Conservation (phyloP, 2,888 invertebrate genomes). For the Papilio elwesi region DNA sequence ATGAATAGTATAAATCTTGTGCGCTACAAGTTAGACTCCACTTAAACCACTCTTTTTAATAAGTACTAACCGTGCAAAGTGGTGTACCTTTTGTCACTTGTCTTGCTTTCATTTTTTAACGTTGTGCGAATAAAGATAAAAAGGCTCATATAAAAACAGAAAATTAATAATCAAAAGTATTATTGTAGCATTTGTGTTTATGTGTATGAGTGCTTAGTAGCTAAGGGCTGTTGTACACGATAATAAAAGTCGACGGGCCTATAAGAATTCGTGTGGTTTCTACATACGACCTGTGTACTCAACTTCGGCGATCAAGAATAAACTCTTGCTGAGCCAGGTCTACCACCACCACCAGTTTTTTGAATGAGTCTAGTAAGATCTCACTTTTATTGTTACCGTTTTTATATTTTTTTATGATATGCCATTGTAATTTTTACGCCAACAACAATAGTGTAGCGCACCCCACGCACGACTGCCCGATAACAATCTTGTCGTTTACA, state of each 20-base stretch:
- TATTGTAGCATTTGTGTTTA: background rate
- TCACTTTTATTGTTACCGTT: too few species aligned
- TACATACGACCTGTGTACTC: too few species aligned
- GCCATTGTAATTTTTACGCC: too few species aligned
- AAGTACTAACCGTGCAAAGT: slow-evolving; percentile 2
- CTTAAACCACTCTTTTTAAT: slow-evolving; percentile 7
- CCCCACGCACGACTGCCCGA: too few species aligned
- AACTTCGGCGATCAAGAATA: too few species aligned
- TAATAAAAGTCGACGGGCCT: background rate
- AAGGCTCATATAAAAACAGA: background rate
- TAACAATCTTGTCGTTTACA: too few species aligned
- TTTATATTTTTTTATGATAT: too few species aligned
- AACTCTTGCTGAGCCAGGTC: too few species aligned
- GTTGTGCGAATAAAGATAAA: background rate
- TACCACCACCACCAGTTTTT: too few species aligned
- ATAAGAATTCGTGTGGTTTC: background rate
- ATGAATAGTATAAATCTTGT: slow-evolving; percentile 17
- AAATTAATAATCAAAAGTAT: background rate
- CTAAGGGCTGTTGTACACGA: background rate
- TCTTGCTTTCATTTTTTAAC: slow-evolving; percentile 9
- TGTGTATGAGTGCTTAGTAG: background rate
- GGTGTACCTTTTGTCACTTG: slow-evolving; percentile 16
- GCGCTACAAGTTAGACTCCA: background rate
- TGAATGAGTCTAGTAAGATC: too few species aligned
- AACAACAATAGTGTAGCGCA: too few species aligned